These are phyloP conservation scores for Mirounga angustirostris DNA, from an alignment of 2,113 vertebrate genomes.

Conservation along the genomic window DNA sequence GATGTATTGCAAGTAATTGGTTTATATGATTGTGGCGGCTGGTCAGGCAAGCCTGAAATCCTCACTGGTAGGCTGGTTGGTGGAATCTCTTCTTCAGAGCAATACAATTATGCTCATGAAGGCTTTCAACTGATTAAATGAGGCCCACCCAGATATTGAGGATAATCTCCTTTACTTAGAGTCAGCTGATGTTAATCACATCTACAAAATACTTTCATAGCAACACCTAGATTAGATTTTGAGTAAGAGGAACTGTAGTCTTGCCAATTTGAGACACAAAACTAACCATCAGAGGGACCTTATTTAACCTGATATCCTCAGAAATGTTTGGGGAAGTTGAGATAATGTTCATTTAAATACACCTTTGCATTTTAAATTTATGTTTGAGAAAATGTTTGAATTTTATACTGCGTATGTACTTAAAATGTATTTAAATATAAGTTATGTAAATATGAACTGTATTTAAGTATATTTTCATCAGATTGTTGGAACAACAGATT, in stretches of 20 bases:
- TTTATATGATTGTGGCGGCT: not conserved
- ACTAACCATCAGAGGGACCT: not conserved
- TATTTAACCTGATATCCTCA: not conserved
- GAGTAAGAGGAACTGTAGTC: not conserved
- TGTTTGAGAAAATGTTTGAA: not conserved
- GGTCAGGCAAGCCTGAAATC: not conserved
- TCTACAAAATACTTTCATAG: not conserved
- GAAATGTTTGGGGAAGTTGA: conserved; percentile 23
- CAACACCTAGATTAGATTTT: conserved; percentile 5
- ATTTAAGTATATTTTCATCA: conserved; percentile 31
- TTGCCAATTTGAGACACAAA: not conserved
- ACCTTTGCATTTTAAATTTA: conserved; percentile 20
- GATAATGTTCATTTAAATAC: conserved; percentile 30
- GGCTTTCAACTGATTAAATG: not conserved
- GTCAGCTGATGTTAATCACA: not conserved
- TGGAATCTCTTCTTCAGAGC: not conserved
- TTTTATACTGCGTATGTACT: not conserved
- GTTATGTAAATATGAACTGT: not conserved
- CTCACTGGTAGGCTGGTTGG: not conserved
- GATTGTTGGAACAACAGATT: not conserved
- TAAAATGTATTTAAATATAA: conserved; percentile 10
- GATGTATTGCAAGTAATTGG: not conserved
- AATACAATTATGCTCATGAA: not conserved
- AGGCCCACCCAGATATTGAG: not conserved
- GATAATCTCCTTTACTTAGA: not conserved